These are phyloP conservation scores for Regulus satrapa DNA, from an alignment of 2,113 vertebrate genomes.

Conservation along the genomic window DNA sequence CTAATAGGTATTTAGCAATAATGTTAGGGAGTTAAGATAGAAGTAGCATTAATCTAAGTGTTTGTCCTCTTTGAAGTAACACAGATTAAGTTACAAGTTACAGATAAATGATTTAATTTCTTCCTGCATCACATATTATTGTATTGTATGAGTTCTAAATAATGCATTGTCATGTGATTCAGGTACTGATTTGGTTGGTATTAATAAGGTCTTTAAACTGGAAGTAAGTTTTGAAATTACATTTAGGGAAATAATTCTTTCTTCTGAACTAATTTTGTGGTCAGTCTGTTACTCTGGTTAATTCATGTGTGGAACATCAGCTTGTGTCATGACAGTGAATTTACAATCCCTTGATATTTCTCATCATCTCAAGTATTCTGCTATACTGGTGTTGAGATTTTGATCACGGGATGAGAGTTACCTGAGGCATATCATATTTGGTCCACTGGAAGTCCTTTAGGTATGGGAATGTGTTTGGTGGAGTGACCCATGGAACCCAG, in stretches of 20 bases:
- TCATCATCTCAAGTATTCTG: not conserved
- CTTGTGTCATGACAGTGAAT: not conserved
- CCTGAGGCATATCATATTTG: not conserved
- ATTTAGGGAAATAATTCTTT: not conserved
- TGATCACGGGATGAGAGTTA: not conserved
- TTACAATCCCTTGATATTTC: not conserved
- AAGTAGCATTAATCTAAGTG: not conserved
- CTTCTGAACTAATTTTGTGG: not conserved
- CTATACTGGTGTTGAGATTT: not conserved
- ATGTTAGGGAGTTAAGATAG: not conserved
- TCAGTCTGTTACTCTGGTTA: not conserved
- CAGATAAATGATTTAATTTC: not conserved
- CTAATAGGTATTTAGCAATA: not conserved
- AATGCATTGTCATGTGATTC: not conserved
- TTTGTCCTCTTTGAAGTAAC: not conserved
- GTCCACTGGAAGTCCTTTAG: not conserved
- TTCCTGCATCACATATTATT: not conserved
- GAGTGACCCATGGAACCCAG: not conserved
- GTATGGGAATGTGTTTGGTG: not conserved
- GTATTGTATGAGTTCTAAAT: not conserved
- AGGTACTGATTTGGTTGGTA: not conserved
- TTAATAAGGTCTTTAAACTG: not conserved
- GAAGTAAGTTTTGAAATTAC: not conserved
- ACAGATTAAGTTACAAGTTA: not conserved
- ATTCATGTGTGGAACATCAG: not conserved